These are phyloP conservation scores for Pachyseris speciosa DNA, from an alignment of 64 coral and sea anemone species.

Conservation along the genomic window DNA sequence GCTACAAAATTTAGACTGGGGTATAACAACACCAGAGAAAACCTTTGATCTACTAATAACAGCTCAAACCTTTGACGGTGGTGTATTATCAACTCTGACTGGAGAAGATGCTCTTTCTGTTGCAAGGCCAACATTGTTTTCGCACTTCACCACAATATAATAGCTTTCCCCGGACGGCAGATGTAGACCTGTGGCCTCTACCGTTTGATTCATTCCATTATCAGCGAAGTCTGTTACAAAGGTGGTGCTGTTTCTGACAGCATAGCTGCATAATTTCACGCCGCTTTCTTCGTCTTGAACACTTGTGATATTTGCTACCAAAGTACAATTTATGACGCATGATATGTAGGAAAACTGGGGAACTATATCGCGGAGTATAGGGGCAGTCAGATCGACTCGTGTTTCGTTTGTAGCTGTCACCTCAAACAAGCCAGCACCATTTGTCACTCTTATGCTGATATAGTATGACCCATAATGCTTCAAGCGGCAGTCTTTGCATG, in stretches of 20 bases:
- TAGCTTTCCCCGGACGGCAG: background rate
- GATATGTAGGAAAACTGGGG: background rate
- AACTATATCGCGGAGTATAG: slow-evolving; percentile 27
- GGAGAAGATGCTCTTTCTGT: background rate
- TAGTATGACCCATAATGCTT: slow-evolving; percentile 58
- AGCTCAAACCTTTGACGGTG: slow-evolving; percentile 42
- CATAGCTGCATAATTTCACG: slow-evolving; percentile 44
- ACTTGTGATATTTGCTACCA: slow-evolving; percentile 36
- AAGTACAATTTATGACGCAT: slow-evolving; percentile 59
- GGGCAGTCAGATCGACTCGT: slow-evolving; percentile 62
- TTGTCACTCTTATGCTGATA: slow-evolving; percentile 74
- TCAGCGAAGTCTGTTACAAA: slow-evolving; percentile 20
- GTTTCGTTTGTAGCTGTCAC: slow-evolving; percentile 52
- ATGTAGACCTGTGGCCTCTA: background rate
- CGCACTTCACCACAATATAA: background rate
- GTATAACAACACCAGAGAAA: too few relatives aligned
- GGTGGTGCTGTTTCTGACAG: slow-evolving; percentile 26
- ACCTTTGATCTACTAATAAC: too few relatives aligned
- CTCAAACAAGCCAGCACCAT: slow-evolving; percentile 74
- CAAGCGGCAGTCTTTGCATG: slow-evolving; percentile 75
- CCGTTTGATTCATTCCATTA: background rate
- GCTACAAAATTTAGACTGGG: too few relatives aligned
- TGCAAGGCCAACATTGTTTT: slow-evolving; percentile 12
- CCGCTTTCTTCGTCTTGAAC: slow-evolving; percentile 82
- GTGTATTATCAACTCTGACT: slow-evolving; percentile 9